phyloP scores from a whole-genome alignment of 1,140 invertebrate species.

The Drosophila novamexicana region DNA sequence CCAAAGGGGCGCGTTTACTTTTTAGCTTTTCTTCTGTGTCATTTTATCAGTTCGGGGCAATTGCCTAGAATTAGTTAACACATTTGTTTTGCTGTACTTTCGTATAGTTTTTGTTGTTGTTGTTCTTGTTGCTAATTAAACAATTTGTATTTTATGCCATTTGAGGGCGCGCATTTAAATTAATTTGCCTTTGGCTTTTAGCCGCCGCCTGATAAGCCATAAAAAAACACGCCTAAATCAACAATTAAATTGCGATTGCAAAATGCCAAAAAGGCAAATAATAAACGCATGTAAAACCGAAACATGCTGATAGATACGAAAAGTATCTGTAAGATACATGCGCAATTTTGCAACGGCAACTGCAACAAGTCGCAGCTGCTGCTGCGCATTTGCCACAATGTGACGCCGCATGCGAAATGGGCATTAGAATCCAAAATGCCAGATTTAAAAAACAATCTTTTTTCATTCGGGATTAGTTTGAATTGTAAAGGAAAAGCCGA shows the following conservation, averaged over 20 bases:
- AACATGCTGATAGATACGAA: slow-evolving; percentile 10
- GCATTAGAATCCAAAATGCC: slow-evolving; percentile 33
- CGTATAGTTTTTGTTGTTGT: slow-evolving; percentile 8
- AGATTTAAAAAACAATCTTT: slow-evolving; percentile 11
- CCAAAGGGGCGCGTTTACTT: slow-evolving; percentile 32
- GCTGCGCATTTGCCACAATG: slow-evolving; percentile 35
- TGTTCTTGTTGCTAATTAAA: slow-evolving; percentile 60
- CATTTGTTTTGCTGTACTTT: slow-evolving; percentile 45
- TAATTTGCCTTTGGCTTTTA: slow-evolving; percentile 71
- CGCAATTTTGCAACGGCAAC: slow-evolving; percentile 32
- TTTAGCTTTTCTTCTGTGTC: slow-evolving; percentile 31
- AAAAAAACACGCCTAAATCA: slow-evolving; percentile 78
- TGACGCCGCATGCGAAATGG: slow-evolving; percentile 40
- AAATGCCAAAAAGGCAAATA: neutral
- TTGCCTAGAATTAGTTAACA: slow-evolving; percentile 81
- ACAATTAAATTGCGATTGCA: slow-evolving; percentile 77
- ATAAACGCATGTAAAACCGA: slow-evolving; percentile 22
- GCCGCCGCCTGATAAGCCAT: slow-evolving; percentile 71
- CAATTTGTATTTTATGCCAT: slow-evolving; percentile 75
- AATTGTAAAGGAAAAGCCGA: slow-evolving; percentile 25
- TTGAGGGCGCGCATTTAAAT: slow-evolving; percentile 72
- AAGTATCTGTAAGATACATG: slow-evolving; percentile 43
- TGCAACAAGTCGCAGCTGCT: slow-evolving; percentile 26
- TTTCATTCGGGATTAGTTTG: slow-evolving; percentile 25
- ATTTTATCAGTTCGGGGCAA: slow-evolving; percentile 65